These are phyloP conservation scores for Drosophila nasuta DNA, from an alignment of 1,140 invertebrate genomes.

Conservation along the genomic window DNA sequence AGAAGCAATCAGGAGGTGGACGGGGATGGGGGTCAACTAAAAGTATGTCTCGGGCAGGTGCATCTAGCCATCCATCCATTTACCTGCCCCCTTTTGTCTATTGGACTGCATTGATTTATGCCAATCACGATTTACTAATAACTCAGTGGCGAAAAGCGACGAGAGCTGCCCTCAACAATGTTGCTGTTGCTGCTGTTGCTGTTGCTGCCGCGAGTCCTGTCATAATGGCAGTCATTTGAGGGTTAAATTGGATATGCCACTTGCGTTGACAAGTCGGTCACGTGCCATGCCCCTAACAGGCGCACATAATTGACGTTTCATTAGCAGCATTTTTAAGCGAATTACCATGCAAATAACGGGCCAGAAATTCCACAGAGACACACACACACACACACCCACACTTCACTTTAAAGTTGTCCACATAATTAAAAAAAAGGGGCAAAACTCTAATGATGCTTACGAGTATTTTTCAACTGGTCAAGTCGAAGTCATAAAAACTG, in stretches of 20 bases:
- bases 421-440: constrained; percentile 53
- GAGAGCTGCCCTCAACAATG: constrained; percentile 49
- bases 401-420: constrained; percentile 65
- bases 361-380: background rate
- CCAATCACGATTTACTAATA: constrained; percentile 83
- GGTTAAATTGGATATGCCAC: constrained; percentile 80
- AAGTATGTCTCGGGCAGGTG: constrained; percentile 56
- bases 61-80: constrained; percentile 40
- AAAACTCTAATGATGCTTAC: constrained; percentile 19
- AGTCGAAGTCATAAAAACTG: constrained; percentile 29
- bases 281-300: constrained; percentile 55
- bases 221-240: constrained; percentile 82
- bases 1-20: constrained; percentile 5
- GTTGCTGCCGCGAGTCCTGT: constrained; percentile 49
- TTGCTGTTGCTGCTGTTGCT: constrained; percentile 5
- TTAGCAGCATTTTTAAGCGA: constrained; percentile 69
- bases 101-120: constrained; percentile 77
- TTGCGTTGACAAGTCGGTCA: constrained; percentile 78
- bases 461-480: constrained; percentile 27
- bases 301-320: constrained; percentile 81
- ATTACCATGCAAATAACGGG: constrained; percentile 61
- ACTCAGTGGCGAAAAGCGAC: constrained; percentile 60
- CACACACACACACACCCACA: constrained; percentile 2
- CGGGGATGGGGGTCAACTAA: constrained; percentile 22
- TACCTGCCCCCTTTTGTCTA: background rate